These are phyloP conservation scores for Athrips mouffetella DNA, from an alignment of 2,888 invertebrate species.

Conservation along the genomic window DNA sequence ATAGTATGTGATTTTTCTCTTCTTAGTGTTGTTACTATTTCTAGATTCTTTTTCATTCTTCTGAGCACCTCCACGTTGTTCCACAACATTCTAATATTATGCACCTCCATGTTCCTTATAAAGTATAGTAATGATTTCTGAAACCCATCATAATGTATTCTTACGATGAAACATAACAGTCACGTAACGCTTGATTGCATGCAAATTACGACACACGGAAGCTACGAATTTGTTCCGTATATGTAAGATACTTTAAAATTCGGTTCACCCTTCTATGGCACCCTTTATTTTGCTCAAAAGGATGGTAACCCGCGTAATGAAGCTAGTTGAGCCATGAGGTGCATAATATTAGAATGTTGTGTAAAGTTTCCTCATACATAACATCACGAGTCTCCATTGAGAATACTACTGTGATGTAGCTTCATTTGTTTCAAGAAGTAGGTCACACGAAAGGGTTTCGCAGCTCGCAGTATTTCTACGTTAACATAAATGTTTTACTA, in stretches of 20 bases:
- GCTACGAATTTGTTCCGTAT: constrained; percentile 48
- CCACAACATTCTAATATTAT: too few relatives aligned
- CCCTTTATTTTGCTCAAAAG: constrained; percentile 59
- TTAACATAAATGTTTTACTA: too few relatives aligned
- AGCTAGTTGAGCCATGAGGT: constrained; percentile 47
- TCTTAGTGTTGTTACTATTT: too few relatives aligned
- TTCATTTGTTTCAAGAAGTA: background rate
- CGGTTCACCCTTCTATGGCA: constrained; percentile 43
- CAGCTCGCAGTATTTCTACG: too few relatives aligned
- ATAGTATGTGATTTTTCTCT: too few relatives aligned
- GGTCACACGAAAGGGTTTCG: too few relatives aligned
- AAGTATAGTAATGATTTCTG: too few relatives aligned
- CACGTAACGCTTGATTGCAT: constrained; percentile 53
- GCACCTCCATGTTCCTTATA: too few relatives aligned
- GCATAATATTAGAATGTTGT: constrained; percentile 43
- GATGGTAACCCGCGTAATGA: constrained; percentile 52
- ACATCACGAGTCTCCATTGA: background rate
- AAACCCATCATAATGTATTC: constrained; percentile 2
- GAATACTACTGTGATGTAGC: background rate
- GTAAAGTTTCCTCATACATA: background rate
- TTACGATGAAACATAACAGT: constrained; percentile 22
- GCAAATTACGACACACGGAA: constrained; percentile 57
- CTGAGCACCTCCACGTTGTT: too few relatives aligned
- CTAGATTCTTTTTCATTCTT: too few relatives aligned
- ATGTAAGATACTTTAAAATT: constrained; percentile 37